Evolutionary conservation across 2,888 invertebrate genomes (phyloP), one percentile per base, ranked within the genome.

Genomic region (Alsophila aescularia): DNA sequence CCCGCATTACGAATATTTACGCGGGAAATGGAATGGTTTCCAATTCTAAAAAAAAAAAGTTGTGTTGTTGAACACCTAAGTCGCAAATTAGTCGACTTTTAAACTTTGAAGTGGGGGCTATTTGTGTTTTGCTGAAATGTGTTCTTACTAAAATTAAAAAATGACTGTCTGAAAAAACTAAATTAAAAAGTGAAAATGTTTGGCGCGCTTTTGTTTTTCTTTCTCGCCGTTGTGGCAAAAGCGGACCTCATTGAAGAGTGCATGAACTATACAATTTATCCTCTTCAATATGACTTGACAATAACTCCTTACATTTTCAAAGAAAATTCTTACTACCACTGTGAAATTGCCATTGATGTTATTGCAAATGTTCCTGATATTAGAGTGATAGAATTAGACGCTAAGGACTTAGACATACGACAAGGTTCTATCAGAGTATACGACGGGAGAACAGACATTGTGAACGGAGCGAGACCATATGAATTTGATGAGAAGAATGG

Each of bases 191-290:
- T 24, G 16, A 77, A 71, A 62, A 68, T 75, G 65, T 62, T 76
- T 62, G 55, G 62, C 58, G 63, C 58, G 42, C 43, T 74, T 70
- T 73, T 76, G 5, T 62, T 73, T 53, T 31, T 78, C 21, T 55
- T 74, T 41, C 61, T 83, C 10, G 66, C 75, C 51, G 71, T 72
- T 6, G 67, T 77, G n/a, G 69, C 73, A 13, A 75, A 76, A 24
- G 83, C 75, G 9, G 74, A 78, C 53, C 65, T 80, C 24, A 63
- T 83, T 12, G 90, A 90, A 69, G 90, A 90, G 64, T 91, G 91
- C 65, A 70, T 90, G 12, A 89, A 90, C 62, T 91, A 88, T 37
- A 90, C 90, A 44, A 83, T 91, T 40, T 91, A 91, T 60, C 91
- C 91, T 53, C 78, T 89, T 57, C 87, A 90, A 59, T 91, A 91